Base-by-base conservation (phyloP, 2,888 invertebrate species). In the Pseudeuparius sepicola region DNA sequence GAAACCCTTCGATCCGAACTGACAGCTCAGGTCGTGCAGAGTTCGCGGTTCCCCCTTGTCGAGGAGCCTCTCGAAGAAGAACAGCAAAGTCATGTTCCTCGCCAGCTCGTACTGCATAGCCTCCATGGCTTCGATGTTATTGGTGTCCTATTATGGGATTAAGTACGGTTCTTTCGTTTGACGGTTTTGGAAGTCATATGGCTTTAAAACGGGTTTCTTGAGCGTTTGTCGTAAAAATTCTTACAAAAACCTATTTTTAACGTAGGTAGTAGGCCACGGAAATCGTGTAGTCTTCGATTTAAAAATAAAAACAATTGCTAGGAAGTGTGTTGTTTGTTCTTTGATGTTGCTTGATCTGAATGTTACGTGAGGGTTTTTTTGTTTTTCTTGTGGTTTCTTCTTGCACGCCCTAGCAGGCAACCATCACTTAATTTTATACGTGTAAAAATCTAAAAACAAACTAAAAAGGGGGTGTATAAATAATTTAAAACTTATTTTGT, bases 1-100 rank as follows among this genome's bases (percentile, higher is more conserved):
- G 66, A 98, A 98, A 50, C 92, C 96, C 65, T 94, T 93, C 50
- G 96, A 94, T 55, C 97, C 97, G 67, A 98, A 98, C 67, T 97
- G 94, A 65, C 97, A 97, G 61, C 93, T 93, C 52, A 98, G 74
- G 69, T 98, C 97, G 66, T 94, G 94, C 55, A 97, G 74, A 48
- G 93, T 92, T 61, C 96, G 76, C 46, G 93, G 88, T 62, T 89
- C 88, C 53, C 89, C 86, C 69, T 93, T 94, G 66, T 96, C 94
- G 75, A 98, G 79, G 51, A 98, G 74, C 56, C 94, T 84, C 70
- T 98, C 98, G 63, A 97, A 82, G 68, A 98, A 98, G 72, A 98
- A 98, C 59, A 98, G 75, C 59, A 98, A 71, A 53, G 94, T 94
- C 79, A 88, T 83, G 65, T 94, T 93, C 60, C 89, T 74, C 55